Base-by-base conservation (phyloP, 1,140 invertebrate species). In the Pogonomyrmex californicus region DNA sequence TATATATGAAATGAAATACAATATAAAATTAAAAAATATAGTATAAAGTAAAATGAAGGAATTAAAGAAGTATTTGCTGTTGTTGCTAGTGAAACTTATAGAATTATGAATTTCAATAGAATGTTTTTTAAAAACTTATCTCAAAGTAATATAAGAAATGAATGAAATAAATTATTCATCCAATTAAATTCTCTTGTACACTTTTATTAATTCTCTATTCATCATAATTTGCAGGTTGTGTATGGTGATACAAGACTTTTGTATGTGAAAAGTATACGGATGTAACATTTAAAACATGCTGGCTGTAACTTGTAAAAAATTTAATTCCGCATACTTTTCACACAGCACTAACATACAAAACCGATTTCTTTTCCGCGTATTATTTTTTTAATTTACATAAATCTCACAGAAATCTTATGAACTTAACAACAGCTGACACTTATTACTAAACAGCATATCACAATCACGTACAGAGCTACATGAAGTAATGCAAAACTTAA, bases 381-480 rank as follows among this genome's bases (percentile, higher is more conserved):
- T 78, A 30, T 12, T 68, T n/a, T n/a, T 51, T 49, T 73, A 83
- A 88, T 36, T 30, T 83, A 86, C 79, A 71, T 82, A 87, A 87
- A 86, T 73, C n/a, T 86, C 41, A 66, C 63, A 87, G 38, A 38
- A 68, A 49, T 85, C 58, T 23, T 41, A 75, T 47, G 82, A 85
- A 78, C 79, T 85, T 81, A 87, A 71, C 65, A 79, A 77, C 5
- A 82, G 54, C 54, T 76, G 68, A 85, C 14, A 12, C 58, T 86
- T 85, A 87, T 85, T 77, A 78, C 81, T 65, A 78, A 77, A 88
- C 38, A 71, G 58, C 14, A 62, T 90, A 90, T 90, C 83, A 90
- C 89, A 88, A 91, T 90, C 47, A 75, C 51, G 54, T 62, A 38
- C 9, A 30, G 54, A 58, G 68, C 83, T 86, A 86, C 78, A 78